These are phyloP conservation scores for Orientallactaga sibirica DNA, from an alignment of 2,797 vertebrate species.

Conservation along the genomic window DNA sequence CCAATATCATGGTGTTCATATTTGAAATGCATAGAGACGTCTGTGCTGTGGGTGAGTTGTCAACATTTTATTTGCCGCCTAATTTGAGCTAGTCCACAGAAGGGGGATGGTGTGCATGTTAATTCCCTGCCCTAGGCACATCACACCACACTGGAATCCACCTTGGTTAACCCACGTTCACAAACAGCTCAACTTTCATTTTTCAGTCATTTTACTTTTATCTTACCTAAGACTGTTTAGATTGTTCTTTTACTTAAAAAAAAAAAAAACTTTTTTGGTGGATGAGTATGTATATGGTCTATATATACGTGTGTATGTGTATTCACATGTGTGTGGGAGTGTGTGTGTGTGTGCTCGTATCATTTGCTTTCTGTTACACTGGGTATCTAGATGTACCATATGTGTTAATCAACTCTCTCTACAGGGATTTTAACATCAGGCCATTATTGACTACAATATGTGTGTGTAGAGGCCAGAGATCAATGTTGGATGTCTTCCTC, in stretches of 20 bases:
- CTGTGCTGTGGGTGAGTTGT: not conserved
- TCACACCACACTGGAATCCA: not conserved
- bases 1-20: not conserved
- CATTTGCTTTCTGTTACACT: no score
- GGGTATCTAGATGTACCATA: no score
- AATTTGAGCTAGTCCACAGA: not conserved
- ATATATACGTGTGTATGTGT: no score
- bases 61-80: not conserved
- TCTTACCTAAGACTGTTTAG: not conserved
- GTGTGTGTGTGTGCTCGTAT: no score
- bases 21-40: not conserved
- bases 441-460: no score
- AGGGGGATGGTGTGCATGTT: not conserved
- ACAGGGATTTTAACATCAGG: no score
- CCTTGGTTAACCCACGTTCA: not conserved
- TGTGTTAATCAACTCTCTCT: no score
- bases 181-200: not conserved
- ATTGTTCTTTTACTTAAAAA: not conserved
- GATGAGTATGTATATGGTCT: no score
- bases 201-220: not conserved
- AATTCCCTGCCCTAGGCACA: not conserved
- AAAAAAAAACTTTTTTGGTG: not conserved
- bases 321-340: no score
- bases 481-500: no score
- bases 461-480: no score